Base-by-base conservation (phyloP, 2,797 vertebrate genomes). In the Falco peregrinus region DNA sequence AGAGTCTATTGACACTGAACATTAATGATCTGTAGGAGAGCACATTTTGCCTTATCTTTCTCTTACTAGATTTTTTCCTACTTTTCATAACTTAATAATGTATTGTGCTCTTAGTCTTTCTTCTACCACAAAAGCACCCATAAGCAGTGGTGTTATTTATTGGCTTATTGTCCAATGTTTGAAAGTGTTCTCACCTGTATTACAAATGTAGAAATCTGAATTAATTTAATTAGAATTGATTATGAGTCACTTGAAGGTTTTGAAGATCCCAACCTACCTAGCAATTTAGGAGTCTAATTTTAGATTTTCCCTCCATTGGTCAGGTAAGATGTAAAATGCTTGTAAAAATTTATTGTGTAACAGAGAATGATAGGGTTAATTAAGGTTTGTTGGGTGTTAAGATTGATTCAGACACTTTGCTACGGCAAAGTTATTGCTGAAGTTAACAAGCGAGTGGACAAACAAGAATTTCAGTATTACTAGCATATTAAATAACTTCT, bases 141-240 rank as follows among this genome's bases (percentile, higher is more conserved):
- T 68, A 87, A 74, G 39, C 28, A 71, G 15, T 43, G 43, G 37
- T 83, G 63, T 35, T 87, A 70, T 35, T 85, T 93, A 53, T 51
- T 85, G 84, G 69, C 64, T 84, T 87, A 80, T 54, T 71, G 67
- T 57, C 60, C 29, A 57, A 29, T 74, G 45, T 50, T 91, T 82
- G 39, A 89, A 89, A 85, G 45, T 70, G 25, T 86, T 90, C 79
- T 90, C 50, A 28, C 25, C 63, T 78, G 8, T 64, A 92, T 87
- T 87, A 93, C 87, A 92, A 95, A 77, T 25, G 9, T 50, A 89
- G 41, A 91, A 85, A 56, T 71, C 37, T 43, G 73, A 91, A 85
- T 67, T 89, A 82, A 94, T 94, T 89, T 93, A 92, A 54, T 89
- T 89, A 56, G 53, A 92, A 91, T 75, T 95, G 87, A 88, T 90